Percentiles rank a stretch among this genome's conserved stretches.
Evolutionary conservation across 2,888 invertebrate genomes (phyloP).

Genomic region (Hyles lineata): DNA sequence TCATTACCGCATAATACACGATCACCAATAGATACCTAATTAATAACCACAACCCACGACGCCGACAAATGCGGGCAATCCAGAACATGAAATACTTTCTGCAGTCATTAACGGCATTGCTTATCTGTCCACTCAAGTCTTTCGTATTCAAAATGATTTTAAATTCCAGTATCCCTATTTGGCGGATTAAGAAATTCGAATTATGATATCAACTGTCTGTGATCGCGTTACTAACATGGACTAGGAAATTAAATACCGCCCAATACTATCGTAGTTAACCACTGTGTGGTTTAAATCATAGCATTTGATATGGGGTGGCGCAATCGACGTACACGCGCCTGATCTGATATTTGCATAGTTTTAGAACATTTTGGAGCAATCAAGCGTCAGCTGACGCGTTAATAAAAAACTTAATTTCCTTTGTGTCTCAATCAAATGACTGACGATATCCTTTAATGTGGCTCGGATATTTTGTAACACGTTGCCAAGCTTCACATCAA

Average conservation of each 20-base stretch:
- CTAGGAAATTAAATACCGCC: constrained; percentile 69
- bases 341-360: constrained; percentile 50
- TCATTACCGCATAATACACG: too few species aligned
- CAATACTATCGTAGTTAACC: constrained; percentile 57
- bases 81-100: constrained; percentile 12
- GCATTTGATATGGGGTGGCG: constrained; percentile 69
- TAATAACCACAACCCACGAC: constrained; percentile 8
- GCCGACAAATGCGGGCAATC: background rate
- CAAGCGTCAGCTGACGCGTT: constrained; percentile 47
- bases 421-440: constrained; percentile 31
- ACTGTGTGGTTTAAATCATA: constrained; percentile 66
- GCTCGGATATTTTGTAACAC: constrained; percentile 11
- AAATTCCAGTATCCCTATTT: constrained; percentile 13
- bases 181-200: constrained; percentile 48
- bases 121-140: constrained; percentile 10
- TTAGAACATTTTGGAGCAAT: constrained; percentile 48
- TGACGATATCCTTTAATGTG: constrained; percentile 5
- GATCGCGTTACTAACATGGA: constrained; percentile 69
- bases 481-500: background rate
- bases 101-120: background rate
- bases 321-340: constrained; percentile 50
- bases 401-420: constrained; percentile 14
- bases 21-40: background rate
- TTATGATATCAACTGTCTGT: constrained; percentile 62
- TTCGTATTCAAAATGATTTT: constrained; percentile 12